Percentiles rank a stretch among this genome's conserved stretches.
Conservation (phyloP, 1,140 invertebrate species). For the Leptinotarsa undecemlineata region DNA sequence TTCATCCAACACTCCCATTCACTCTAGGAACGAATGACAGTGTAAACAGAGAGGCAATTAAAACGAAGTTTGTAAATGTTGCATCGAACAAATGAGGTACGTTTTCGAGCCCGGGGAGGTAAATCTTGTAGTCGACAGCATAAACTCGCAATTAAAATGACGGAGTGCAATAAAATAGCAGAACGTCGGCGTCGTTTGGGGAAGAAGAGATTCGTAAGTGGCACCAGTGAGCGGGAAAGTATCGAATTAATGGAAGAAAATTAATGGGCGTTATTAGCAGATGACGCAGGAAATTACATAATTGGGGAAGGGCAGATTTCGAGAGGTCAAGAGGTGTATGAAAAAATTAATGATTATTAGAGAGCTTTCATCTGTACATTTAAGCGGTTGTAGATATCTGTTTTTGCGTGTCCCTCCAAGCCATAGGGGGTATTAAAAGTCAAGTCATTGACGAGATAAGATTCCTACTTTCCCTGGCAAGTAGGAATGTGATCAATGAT, state of each 20-base stretch:
- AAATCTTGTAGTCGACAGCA: constrained; percentile 30
- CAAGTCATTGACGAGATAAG: no score
- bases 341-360: no score
- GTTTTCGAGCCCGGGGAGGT: constrained; percentile 15
- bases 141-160: constrained; percentile 29
- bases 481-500: no score
- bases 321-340: not conserved
- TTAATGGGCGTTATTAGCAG: constrained; percentile 2
- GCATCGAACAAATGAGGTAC: constrained; percentile 23
- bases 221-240: constrained; percentile 18
- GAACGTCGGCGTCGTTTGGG: constrained; percentile 21
- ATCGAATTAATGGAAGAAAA: constrained; percentile 27
- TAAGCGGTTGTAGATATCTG: no score
- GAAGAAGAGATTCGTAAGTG: constrained; percentile 27
- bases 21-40: constrained; percentile 12
- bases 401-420: no score
- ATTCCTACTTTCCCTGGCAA: no score
- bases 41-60: constrained; percentile 25
- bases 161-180: constrained; percentile 22
- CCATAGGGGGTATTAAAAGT: no score
- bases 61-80: constrained; percentile 17
- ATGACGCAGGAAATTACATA: not conserved
- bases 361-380: no score
- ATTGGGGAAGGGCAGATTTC: not conserved
- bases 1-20: constrained; percentile 2